phyloP scores from a whole-genome alignment of 2,888 invertebrate genomes.

The Cheiracanthium punctorium region DNA sequence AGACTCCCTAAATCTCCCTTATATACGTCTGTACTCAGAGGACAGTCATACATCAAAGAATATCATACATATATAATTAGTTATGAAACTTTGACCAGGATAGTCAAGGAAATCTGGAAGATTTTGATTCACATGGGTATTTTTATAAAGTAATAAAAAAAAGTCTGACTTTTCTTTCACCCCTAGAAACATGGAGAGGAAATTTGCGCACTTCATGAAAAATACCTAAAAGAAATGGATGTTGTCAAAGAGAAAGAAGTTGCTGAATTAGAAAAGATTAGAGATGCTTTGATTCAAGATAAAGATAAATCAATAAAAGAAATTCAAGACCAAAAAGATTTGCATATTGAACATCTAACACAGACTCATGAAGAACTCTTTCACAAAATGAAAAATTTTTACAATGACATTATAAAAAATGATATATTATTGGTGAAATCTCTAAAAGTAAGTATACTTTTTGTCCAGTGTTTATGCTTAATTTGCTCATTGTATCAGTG shows the following conservation, averaged over 20 bases:
- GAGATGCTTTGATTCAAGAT: constrained; percentile 83
- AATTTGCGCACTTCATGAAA: constrained; percentile 80
- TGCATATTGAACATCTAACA: constrained; percentile 87
- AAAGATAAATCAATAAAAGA: constrained; percentile 79
- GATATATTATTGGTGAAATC: constrained; percentile 93
- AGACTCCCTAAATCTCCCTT: too few species aligned
- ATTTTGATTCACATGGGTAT: too few species aligned
- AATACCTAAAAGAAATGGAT: constrained; percentile 82
- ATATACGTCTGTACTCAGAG: too few species aligned
- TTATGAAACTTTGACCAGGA: too few species aligned
- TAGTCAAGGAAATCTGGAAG: too few species aligned
- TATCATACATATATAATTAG: too few species aligned
- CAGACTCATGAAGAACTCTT: constrained; percentile 89
- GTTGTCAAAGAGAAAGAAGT: constrained; percentile 85
- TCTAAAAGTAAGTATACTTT: constrained; percentile 86
- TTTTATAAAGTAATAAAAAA: too few species aligned
- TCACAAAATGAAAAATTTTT: constrained; percentile 93
- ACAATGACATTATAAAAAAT: constrained; percentile 94
- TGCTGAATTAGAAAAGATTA: constrained; percentile 84
- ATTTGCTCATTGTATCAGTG: too few species aligned
- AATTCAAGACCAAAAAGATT: constrained; percentile 93
- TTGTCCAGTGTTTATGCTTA: too few species aligned
- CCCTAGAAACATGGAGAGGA: constrained; percentile 78
- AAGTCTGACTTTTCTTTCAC: constrained; percentile 13
- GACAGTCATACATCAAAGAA: too few species aligned